Conservation (phyloP, 2,113 vertebrate species). For the Scomber scombrus region DNA sequence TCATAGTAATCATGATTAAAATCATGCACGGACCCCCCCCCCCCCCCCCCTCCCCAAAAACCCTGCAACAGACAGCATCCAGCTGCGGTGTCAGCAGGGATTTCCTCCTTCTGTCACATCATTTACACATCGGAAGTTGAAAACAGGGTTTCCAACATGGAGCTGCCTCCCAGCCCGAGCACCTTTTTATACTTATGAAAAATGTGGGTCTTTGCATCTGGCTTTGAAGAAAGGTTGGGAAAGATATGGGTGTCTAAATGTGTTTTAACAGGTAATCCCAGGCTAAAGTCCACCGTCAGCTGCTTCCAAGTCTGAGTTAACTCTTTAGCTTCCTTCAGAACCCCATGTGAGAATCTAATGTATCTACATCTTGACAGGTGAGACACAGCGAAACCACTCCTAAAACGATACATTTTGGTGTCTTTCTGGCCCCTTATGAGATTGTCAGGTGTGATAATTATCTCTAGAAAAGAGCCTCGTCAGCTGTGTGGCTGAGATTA, state of each 20-base stretch:
- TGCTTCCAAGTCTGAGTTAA: slow-evolving; percentile 1
- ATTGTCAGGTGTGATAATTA: slow-evolving; percentile 30
- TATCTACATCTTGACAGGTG: background rate
- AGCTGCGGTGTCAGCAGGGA: slow-evolving; percentile 41
- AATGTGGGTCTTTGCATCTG: slow-evolving; percentile 16
- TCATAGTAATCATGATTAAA: slow-evolving; percentile 34
- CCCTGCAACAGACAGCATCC: slow-evolving; percentile 17
- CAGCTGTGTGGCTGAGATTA: slow-evolving; percentile 25
- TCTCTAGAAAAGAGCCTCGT: slow-evolving; percentile 14
- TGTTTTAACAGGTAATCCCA: slow-evolving; percentile 4
- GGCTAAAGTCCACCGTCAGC: slow-evolving; percentile 1
- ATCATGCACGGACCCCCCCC: slow-evolving; percentile 17
- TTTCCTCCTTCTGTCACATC: slow-evolving; percentile 45
- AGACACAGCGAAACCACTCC: background rate
- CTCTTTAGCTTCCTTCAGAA: slow-evolving; percentile 13
- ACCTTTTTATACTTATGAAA: slow-evolving; percentile 13
- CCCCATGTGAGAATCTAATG: slow-evolving; percentile 16
- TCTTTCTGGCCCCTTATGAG: slow-evolving; percentile 20
- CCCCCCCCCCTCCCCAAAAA: no score
- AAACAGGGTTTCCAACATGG: slow-evolving; percentile 59
- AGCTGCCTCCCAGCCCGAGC: slow-evolving; percentile 6
- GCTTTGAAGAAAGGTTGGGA: background rate
- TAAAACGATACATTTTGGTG: slow-evolving; percentile 8
- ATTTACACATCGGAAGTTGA: slow-evolving; percentile 3
- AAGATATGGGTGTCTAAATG: background rate